A percentile compares a stretch with the other conserved stretches of the same genome.
Evolutionary conservation across 2,888 invertebrate species (phyloP).

Genomic region (Acanthopleura granulata): DNA sequence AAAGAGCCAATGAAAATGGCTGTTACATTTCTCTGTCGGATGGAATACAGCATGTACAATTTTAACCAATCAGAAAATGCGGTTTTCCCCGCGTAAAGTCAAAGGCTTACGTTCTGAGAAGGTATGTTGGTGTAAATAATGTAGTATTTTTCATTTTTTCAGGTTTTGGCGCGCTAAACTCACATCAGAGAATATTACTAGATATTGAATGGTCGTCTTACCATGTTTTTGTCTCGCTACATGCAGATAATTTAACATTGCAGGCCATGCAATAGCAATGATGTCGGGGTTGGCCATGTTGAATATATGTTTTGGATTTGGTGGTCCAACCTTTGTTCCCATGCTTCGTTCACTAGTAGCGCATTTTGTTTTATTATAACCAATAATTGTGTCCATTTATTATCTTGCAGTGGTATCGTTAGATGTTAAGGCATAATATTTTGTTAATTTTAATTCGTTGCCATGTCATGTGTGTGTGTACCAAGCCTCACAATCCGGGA

Average conservation of each 20-base stretch:
- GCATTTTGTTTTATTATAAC: slow-evolving; percentile 5
- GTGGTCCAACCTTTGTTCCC: slow-evolving; percentile 15
- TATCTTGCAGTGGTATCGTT: neutral
- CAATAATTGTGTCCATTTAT: slow-evolving; percentile 23
- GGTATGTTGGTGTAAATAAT: slow-evolving; percentile 36
- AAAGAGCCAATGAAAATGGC: slow-evolving; percentile 28
- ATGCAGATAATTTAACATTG: too few relatives aligned
- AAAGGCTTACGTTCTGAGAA: slow-evolving; percentile 48
- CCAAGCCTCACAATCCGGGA: neutral
- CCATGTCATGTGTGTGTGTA: too few relatives aligned
- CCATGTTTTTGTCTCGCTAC: too few relatives aligned
- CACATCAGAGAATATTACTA: neutral
- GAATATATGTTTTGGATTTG: neutral
- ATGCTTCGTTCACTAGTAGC: slow-evolving; percentile 4
- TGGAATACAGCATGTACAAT: slow-evolving; percentile 15
- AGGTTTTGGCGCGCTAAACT: neutral
- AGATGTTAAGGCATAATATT: too few relatives aligned
- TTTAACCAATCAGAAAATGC: slow-evolving; percentile 40
- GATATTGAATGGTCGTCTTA: neutral
- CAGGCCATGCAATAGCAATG: too few relatives aligned
- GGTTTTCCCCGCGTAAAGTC: slow-evolving; percentile 54
- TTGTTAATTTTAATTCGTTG: too few relatives aligned
- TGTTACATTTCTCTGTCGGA: slow-evolving; percentile 27
- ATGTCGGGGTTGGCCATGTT: neutral
- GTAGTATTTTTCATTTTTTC: neutral